Evolutionary conservation across 1,140 invertebrate genomes (phyloP).

Genomic region (Leucophenga varia): DNA sequence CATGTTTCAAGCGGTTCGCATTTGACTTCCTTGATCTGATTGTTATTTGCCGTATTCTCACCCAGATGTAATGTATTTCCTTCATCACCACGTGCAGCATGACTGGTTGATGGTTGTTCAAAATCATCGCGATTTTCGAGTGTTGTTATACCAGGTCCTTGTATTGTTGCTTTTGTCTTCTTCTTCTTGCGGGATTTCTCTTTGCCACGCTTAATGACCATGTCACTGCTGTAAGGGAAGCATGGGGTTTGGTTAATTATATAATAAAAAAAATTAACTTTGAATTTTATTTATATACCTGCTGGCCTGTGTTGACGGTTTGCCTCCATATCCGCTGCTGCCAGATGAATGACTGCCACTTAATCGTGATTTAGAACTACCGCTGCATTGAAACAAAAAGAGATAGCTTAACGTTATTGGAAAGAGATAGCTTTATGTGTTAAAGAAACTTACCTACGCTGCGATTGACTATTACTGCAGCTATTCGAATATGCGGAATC

Average conservation of each 20-base stretch:
- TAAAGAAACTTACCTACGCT: conserved; percentile 63
- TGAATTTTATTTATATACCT: conserved; percentile 54
- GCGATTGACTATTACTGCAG: conserved; percentile 74
- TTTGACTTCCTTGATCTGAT: neutral
- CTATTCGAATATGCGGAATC: conserved; percentile 78
- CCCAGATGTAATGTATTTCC: conserved; percentile 9
- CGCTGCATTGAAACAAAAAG: conserved; percentile 56
- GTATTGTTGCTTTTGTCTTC: conserved; percentile 43
- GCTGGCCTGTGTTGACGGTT: conserved; percentile 61
- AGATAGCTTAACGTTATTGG: neutral
- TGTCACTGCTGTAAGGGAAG: conserved; percentile 45
- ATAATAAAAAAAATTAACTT: no score
- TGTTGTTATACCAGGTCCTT: no score
- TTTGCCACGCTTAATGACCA: conserved; percentile 58
- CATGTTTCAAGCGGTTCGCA: conserved; percentile 15
- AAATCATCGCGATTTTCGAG: conserved; percentile 17
- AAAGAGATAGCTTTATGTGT: neutral
- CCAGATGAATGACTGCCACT: conserved; percentile 74
- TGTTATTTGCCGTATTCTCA: conserved; percentile 1
- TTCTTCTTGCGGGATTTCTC: conserved; percentile 60
- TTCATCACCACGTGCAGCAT: conserved; percentile 11
- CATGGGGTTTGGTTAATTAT: no score
- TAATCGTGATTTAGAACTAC: conserved; percentile 74
- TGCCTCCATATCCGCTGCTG: conserved; percentile 75
- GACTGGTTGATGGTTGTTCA: no score